Evolutionary conservation across 2,113 vertebrate genomes (phyloP).

Genomic region (Oxyruncus cristatus): DNA sequence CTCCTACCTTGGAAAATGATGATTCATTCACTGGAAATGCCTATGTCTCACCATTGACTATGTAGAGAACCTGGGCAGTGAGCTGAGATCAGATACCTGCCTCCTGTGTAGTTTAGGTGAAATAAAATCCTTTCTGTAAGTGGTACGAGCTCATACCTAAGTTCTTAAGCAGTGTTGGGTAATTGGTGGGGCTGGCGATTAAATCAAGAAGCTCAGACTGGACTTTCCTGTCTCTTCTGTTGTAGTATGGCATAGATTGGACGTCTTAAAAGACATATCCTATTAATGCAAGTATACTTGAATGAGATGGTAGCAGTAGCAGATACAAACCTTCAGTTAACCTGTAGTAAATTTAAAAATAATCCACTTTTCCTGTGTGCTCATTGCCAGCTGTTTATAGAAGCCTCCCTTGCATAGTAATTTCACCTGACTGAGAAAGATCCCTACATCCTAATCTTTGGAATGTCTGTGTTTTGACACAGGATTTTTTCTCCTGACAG

Average conservation of each 20-base stretch:
- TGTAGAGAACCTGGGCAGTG: background rate
- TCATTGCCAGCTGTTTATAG: background rate
- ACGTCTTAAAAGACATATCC: background rate
- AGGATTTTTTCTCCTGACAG: background rate
- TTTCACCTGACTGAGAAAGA: background rate
- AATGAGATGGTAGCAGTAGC: background rate
- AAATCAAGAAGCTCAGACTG: background rate
- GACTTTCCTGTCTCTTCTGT: background rate
- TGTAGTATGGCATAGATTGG: background rate
- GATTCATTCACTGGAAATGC: background rate
- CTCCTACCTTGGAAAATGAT: conserved; percentile 11
- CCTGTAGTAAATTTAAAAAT: background rate
- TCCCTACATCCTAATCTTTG: background rate
- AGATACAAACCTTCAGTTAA: background rate
- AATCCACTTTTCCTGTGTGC: background rate
- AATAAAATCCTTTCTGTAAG: background rate
- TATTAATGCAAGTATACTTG: background rate
- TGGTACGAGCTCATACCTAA: background rate
- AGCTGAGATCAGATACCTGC: background rate
- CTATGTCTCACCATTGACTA: background rate
- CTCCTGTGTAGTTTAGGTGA: background rate
- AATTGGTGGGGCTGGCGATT: background rate
- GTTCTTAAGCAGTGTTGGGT: background rate
- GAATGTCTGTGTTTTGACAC: background rate
- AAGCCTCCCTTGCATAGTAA: background rate